Conservation (phyloP, 53 echinoderm and acorn worm genomes). For the Actinopyga echinites region DNA sequence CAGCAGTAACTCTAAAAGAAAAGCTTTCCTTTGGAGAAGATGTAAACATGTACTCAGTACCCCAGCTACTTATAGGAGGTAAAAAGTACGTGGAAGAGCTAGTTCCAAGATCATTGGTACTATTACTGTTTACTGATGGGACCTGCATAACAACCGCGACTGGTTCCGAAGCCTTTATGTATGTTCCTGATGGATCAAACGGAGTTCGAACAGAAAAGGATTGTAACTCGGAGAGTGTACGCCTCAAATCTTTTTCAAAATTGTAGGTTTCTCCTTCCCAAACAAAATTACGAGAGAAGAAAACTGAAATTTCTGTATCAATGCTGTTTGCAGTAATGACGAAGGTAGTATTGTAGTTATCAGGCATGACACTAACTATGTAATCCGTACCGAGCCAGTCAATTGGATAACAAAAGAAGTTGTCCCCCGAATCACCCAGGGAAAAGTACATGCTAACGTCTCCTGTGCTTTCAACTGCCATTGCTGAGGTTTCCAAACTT, state of each 20-base stretch:
- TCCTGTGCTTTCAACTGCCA: background rate
- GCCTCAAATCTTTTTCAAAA: background rate
- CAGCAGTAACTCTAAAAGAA: constrained; percentile 1
- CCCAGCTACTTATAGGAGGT: constrained; percentile 8
- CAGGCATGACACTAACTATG: background rate
- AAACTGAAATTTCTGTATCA: background rate
- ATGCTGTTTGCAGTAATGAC: background rate
- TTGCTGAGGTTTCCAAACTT: background rate
- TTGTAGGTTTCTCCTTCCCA: background rate
- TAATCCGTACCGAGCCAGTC: background rate
- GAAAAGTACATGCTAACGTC: background rate
- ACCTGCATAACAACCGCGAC: constrained; percentile 5
- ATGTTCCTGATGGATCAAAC: background rate
- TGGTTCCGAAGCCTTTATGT: constrained; percentile 4
- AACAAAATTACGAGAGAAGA: background rate
- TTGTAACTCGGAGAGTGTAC: background rate
- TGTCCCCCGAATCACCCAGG: background rate
- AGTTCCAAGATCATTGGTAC: too few relatives aligned
- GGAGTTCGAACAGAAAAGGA: background rate
- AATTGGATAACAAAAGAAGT: background rate
- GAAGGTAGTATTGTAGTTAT: background rate
- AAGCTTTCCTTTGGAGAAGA: background rate
- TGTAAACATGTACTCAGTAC: background rate
- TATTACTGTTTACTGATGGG: background rate
- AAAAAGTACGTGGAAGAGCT: background rate